These are phyloP conservation scores for Rhincodon typus DNA, from an alignment of 2,797 vertebrate genomes.

Conservation along the genomic window DNA sequence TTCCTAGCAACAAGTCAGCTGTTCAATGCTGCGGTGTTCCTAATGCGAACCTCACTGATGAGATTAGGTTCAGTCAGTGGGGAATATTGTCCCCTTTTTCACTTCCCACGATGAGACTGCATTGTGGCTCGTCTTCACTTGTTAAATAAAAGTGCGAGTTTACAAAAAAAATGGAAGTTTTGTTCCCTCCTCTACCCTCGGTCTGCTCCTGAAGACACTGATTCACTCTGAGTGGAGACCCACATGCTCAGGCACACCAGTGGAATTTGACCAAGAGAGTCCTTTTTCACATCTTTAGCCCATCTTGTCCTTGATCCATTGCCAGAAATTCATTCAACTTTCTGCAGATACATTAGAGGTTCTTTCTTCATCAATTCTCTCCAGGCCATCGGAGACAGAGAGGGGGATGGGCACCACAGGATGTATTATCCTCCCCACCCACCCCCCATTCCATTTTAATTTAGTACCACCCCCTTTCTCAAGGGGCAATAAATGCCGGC, in stretches of 20 bases:
- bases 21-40: neutral
- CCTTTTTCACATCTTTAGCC: neutral
- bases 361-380: neutral
- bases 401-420: too few relatives aligned
- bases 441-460: too few relatives aligned
- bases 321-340: neutral
- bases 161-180: neutral
- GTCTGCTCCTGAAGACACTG: neutral
- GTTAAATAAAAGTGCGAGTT: too few relatives aligned
- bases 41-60: neutral
- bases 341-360: neutral
- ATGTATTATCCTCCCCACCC: too few relatives aligned
- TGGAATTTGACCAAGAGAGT: too few relatives aligned
- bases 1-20: constrained; percentile 6
- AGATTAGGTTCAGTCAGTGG: neutral
- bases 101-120: neutral
- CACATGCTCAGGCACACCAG: neutral
- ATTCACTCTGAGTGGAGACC: neutral
- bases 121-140: neutral
- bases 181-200: neutral
- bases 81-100: neutral
- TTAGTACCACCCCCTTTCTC: too few relatives aligned
- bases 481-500: too few relatives aligned
- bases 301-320: neutral
- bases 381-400: neutral